Evolutionary conservation across 1,140 invertebrate species (phyloP).

Genomic region (Eulimnadia texana): DNA sequence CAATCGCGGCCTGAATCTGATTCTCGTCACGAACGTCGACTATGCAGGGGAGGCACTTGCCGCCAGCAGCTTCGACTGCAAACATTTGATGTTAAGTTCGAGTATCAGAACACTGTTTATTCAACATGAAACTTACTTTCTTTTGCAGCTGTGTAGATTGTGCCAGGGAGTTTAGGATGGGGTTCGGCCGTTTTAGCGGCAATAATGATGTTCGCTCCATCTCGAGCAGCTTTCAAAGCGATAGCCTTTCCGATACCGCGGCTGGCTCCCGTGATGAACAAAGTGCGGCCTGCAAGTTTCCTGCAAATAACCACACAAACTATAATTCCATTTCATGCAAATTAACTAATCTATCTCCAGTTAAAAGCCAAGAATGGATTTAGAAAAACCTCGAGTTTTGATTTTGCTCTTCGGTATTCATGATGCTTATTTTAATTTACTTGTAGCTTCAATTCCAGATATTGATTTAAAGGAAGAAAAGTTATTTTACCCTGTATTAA

Average conservation of each 20-base stretch:
- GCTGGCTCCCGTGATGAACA: conserved; percentile 93
- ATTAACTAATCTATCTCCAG: background rate
- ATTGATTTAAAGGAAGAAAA: too few relatives aligned
- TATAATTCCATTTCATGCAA: background rate
- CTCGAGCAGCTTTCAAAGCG: conserved; percentile 78
- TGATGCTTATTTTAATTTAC: too few relatives aligned
- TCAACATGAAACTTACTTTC: conserved; percentile 63
- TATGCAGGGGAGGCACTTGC: conserved; percentile 77
- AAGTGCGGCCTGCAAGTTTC: conserved; percentile 76
- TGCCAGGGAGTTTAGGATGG: conserved; percentile 95
- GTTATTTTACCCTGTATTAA: background rate
- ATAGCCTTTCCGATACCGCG: conserved; percentile 95
- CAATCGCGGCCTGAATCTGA: conserved; percentile 67
- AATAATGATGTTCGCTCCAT: conserved; percentile 89
- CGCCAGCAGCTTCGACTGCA: conserved; percentile 78
- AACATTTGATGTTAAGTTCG: conserved; percentile 9
- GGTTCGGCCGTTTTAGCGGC: conserved; percentile 91
- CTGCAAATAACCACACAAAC: conserved; percentile 32
- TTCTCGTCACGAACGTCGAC: conserved; percentile 85
- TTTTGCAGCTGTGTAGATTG: conserved; percentile 90
- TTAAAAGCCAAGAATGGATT: too few relatives aligned
- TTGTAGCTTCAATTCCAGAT: too few relatives aligned
- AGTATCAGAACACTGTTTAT: too few relatives aligned
- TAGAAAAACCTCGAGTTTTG: too few relatives aligned
- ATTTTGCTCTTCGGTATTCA: too few relatives aligned